A percentile compares a stretch with the other conserved stretches of the same genome.
phyloP scores from a whole-genome alignment of 2,113 vertebrate genomes.

The Meriones unguiculatus region DNA sequence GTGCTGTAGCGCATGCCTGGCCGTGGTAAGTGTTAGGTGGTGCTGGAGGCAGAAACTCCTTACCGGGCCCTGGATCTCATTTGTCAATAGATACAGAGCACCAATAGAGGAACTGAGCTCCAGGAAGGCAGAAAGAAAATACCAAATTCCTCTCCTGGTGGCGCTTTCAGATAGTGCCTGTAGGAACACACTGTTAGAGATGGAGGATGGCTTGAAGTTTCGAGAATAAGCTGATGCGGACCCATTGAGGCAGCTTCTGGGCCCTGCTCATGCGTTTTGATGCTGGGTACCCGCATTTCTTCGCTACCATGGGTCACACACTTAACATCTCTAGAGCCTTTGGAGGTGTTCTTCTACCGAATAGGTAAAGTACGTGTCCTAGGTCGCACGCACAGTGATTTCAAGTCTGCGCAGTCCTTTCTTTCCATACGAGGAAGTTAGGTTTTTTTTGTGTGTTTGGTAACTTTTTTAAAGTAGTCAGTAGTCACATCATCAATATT shows the following conservation, averaged over 20 bases:
- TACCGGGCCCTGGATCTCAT: not conserved
- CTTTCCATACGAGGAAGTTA: not conserved
- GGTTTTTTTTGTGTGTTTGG: not conserved
- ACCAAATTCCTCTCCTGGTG: not conserved
- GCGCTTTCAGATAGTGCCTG: not conserved
- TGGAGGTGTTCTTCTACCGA: not conserved
- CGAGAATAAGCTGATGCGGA: no score
- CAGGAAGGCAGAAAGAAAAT: not conserved
- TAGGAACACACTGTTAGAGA: not conserved
- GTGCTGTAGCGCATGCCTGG: not conserved
- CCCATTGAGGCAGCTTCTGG: fast-evolving
- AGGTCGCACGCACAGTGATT: not conserved
- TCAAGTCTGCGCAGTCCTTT: not conserved
- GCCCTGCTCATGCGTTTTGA: not conserved
- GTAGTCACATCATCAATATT: not conserved
- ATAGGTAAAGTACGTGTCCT: no score
- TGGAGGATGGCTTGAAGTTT: not conserved
- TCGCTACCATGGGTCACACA: not conserved
- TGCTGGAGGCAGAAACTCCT: not conserved
- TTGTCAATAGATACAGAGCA: not conserved
- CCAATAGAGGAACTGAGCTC: not conserved
- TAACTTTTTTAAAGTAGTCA: not conserved
- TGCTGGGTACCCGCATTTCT: fast-evolving
- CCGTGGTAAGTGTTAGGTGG: not conserved
- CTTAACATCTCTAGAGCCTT: not conserved